Base-by-base conservation (phyloP, 2,888 invertebrate genomes). In the Mythimna loreyi region DNA sequence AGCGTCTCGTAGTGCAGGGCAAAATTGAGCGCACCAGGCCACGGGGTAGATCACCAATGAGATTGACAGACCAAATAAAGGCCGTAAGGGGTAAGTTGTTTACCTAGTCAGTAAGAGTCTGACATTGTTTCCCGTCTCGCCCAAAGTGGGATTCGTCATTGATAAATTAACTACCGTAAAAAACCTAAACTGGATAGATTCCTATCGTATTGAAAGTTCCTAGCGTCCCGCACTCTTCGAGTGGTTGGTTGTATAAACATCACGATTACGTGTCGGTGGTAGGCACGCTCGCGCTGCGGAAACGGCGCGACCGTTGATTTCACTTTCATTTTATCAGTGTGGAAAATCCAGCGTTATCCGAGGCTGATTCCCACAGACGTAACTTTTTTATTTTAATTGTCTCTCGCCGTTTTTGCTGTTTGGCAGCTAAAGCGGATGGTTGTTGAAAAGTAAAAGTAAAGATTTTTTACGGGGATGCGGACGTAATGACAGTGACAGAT, bases 281-380 rank as follows among this genome's bases (percentile, higher is more conserved):
- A 75, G 78, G 80, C 81, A 78, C 69, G 76, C 64, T 76, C 84
- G 88, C 83, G 81, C 81, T 85, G 90, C 93, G 92, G 93, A 93
- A 93, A 90, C 85, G 78, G 72, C 71, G 83, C 85, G 74, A 69
- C 65, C 55, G 81, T 70, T 88, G 87, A 90, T 93, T 94, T 94
- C 93, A 93, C 94, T 94, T 94, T 94, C 93, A 87, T 93, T 92
- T 84, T 91, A 91, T 91, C 84, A 79, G 73, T 79, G 84, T 88
- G 93, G 92, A 90, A 92, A 92, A 91, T 89, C 90, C 89, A 80
- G 65, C 77, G 67, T 80, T 80, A 82, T 83, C 82, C 80, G 83
- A 70, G 63, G 77, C 56, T 57, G 72, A 68, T 84, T 84, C 83
- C 71, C 82, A 84, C 79, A 78, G 75, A 69, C 45, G 58, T 75